These are phyloP conservation scores for Sarotherodon lohbergeri DNA, from an alignment of 2,113 vertebrate species.

Conservation along the genomic window DNA sequence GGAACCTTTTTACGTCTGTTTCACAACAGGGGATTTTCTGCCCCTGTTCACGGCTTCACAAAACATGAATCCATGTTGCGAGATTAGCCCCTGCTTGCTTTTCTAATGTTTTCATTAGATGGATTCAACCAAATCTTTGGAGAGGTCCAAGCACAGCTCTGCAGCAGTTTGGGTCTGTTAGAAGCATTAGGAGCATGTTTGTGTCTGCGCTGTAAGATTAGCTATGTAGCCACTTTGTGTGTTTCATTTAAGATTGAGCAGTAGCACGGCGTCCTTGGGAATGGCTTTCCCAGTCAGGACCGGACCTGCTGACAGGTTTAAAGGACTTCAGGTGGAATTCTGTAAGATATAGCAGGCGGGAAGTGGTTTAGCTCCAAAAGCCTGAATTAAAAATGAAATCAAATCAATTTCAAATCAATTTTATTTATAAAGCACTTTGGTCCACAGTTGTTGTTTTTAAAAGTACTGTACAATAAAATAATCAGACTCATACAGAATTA, in stretches of 20 bases:
- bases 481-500: not conserved
- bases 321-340: constrained; percentile 12
- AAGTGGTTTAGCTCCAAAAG: not conserved
- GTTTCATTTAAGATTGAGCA: constrained; percentile 12
- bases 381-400: not conserved
- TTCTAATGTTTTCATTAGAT: constrained; percentile 35
- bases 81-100: constrained; percentile 8
- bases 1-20: constrained; percentile 11
- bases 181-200: constrained; percentile 16
- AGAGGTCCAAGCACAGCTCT: not conserved
- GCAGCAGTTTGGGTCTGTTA: constrained; percentile 20
- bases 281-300: not conserved
- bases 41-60: constrained; percentile 10
- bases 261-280: constrained; percentile 15
- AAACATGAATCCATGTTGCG: constrained; percentile 19
- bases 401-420: not conserved
- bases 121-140: not conserved
- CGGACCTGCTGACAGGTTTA: not conserved
- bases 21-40: constrained; percentile 11
- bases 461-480: not conserved
- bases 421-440: not conserved
- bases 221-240: constrained; percentile 11
- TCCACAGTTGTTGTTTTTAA: too few species aligned
- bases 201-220: constrained; percentile 5
- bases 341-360: not conserved